Base-by-base conservation (phyloP, 2,113 vertebrate genomes). In the Galbula dea region DNA sequence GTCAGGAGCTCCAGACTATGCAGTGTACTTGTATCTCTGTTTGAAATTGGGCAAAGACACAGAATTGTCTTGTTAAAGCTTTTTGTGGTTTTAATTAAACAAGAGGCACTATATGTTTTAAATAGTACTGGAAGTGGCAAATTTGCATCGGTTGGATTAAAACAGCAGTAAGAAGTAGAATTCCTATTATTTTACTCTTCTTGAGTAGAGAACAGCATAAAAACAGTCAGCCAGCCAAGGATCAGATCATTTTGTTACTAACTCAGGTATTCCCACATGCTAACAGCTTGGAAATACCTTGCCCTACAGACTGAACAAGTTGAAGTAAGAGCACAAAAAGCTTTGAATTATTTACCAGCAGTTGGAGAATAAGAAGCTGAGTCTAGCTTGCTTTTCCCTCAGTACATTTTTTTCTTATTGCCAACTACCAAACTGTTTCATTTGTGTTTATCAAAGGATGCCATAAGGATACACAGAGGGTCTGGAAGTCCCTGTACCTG, bases 21-120 rank as follows among this genome's bases (percentile, higher is more conserved):
- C 11, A 4, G 5, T 4, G 5, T 55, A 32, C 10, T 75, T 1
- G 0, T 15, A 21, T 4, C 6, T 37, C 43, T 37, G 8, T 48
- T 88, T 75, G 34, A 46, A 72, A n/a, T 0, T 45, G 12, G 21
- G 21, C 41, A 86, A 29, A 67, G 2, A 23, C 37, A 41, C 8
- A 27, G 15, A 23, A 18, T 54, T 8, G 12, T 15, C 10, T 58
- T 34, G 13, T 12, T 21, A 89, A 62, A 77, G 9, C 9, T 45
- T 69, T 59, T 48, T 63, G 18, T 43, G 49, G 34, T 77, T 79
- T 54, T 36, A 45, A 32, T 59, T 54, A 81, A 84, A 26, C 12
- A 46, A 30, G 23, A 86, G 16, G 8, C 22, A 51, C n/a, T 22
- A 16, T 7, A 30, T 6, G 7, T 59, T 86, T 77, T 29, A 83